These are phyloP conservation scores for Oophaga pumilio DNA, from an alignment of 2,113 vertebrate genomes.

Conservation along the genomic window DNA sequence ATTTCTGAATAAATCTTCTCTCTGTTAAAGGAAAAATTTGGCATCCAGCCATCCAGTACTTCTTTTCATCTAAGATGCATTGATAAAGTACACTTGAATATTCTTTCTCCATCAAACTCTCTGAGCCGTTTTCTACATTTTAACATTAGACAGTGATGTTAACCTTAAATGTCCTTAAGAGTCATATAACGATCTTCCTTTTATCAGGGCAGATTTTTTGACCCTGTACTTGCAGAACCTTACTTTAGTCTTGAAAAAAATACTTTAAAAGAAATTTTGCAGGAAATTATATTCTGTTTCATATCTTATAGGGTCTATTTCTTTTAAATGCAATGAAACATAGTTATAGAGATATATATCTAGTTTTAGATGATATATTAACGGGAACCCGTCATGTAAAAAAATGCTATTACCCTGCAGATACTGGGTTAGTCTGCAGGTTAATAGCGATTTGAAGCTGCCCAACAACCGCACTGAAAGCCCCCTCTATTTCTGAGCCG, in stretches of 20 bases:
- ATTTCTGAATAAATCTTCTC: neutral
- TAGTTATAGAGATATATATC: neutral
- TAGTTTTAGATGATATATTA: neutral
- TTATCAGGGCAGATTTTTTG: neutral
- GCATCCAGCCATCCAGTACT: neutral
- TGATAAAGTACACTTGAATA: neutral
- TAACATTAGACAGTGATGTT: neutral
- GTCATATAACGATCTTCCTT: neutral
- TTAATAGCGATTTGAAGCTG: no score
- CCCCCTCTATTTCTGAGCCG: no score
- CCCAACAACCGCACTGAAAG: no score
- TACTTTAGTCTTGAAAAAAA: neutral
- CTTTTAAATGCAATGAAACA: neutral
- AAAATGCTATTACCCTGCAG: no score
- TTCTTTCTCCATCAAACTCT: neutral
- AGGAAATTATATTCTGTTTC: neutral
- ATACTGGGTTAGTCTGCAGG: no score
- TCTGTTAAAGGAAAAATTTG: neutral
- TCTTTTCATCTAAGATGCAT: neutral
- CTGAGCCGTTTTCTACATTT: neutral
- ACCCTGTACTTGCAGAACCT: neutral
- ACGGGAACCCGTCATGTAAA: no score
- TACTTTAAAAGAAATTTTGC: neutral
- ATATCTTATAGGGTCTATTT: neutral
- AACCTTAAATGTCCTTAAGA: constrained; percentile 15